Base-by-base conservation (phyloP, 1,140 invertebrate species). In the Goniozus legneri region DNA sequence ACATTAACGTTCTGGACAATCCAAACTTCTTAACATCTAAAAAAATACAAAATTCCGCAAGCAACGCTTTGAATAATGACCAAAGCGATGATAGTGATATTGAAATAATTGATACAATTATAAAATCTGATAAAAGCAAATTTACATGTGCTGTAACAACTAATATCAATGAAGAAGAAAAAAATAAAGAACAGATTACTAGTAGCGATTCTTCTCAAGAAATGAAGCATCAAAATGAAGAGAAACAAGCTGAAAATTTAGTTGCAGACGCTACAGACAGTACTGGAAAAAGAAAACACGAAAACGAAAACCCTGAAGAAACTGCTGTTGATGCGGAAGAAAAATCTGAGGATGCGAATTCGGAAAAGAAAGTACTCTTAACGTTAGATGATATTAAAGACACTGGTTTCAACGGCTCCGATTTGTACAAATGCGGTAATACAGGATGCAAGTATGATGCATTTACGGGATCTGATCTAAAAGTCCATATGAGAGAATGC, bases 371-470 rank as follows among this genome's bases (percentile, higher is more conserved):
- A 0, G 53, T 56, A 10, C 64, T 54, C 3, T 43, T 62, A 6
- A 66, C 62, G 0, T 38, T 76, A 10, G 67, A 73, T 0, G 73
- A 76, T 15, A 68, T 76, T 2, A 69, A 65, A 39, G 44, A 69
- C 30, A 74, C 68, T 1, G 75, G 75, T 1, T 54, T 71, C 8
- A 36, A 6, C 44, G 80, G 75, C 12, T 47, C 44, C 8, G 59
- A 76, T 8, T 64, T 84, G 0, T 83, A 76, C 45, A 72, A 58
- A 35, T 83, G 79, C 67, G 80, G 77, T 2, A 78, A 73, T 48
- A 54, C 55, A 0, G 32, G 43, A 0, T 81, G 80, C 37, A 47
- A 49, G 4, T 70, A 60, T 36, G 30, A 58, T 0, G 62, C 65
- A 2, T 44, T 54, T 2, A 75, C 58, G 15, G 40, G 64, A 0